Conservation (phyloP, 2,113 vertebrate species). For the Psammodynastes pulverulentus region DNA sequence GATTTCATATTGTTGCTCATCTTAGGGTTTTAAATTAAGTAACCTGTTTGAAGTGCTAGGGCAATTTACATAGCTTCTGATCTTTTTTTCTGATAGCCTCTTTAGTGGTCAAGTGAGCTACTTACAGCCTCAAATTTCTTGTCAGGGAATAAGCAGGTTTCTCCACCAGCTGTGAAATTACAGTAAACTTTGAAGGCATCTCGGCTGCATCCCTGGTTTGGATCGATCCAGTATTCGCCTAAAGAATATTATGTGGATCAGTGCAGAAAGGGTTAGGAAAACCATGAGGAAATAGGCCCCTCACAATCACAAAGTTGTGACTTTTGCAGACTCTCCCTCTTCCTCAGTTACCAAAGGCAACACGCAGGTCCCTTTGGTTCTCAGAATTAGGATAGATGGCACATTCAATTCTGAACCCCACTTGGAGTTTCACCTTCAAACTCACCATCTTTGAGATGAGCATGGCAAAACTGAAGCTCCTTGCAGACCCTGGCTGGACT, state of each 20-base stretch:
- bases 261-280: not conserved
- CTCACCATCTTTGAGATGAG: conserved; percentile 81
- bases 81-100: no score
- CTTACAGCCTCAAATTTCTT: conserved; percentile 83
- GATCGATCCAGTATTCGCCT: conserved; percentile 97
- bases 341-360: not conserved
- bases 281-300: fast-evolving
- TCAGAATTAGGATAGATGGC: not conserved
- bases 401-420: no score
- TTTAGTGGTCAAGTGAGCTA: not conserved
- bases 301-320: not conserved
- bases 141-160: conserved; percentile 88
- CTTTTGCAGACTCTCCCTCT: not conserved
- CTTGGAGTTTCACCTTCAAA: fast-evolving
- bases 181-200: conserved; percentile 89
- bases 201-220: conserved; percentile 86
- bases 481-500: conserved; percentile 84
- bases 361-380: no score
- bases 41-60: not conserved
- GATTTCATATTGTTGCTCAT: fast-evolving
- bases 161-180: conserved; percentile 88
- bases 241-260: not conserved
- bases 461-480: conserved; percentile 84
- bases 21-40: not conserved
- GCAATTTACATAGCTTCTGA: not conserved